Percentiles rank a stretch among this genome's conserved stretches.
Evolutionary conservation across 2,113 vertebrate genomes (phyloP).

Genomic region (Lamprotornis superbus): DNA sequence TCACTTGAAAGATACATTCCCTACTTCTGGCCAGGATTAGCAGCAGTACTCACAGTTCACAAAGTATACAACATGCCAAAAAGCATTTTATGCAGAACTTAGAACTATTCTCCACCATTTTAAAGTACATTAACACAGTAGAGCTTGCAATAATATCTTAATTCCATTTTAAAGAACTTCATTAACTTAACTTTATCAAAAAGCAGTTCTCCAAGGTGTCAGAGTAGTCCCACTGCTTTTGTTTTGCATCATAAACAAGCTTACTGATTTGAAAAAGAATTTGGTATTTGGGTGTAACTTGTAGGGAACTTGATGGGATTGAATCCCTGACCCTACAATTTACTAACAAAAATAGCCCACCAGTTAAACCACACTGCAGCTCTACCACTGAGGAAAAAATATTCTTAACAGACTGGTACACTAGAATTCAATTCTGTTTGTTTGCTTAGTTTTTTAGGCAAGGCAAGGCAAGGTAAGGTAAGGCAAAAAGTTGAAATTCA

Average conservation of each 20-base stretch:
- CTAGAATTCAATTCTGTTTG: background rate
- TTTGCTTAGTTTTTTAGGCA: background rate
- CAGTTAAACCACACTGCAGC: background rate
- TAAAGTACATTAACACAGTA: background rate
- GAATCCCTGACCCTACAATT: conserved; percentile 56
- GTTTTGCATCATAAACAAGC: background rate
- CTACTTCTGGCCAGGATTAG: background rate
- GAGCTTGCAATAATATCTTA: background rate
- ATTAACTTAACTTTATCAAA: background rate
- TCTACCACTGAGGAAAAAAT: background rate
- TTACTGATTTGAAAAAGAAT: background rate
- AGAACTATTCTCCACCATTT: background rate
- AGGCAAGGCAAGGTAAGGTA: background rate
- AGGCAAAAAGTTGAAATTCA: background rate
- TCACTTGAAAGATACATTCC: background rate
- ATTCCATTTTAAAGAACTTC: background rate
- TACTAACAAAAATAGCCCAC: conserved; percentile 53
- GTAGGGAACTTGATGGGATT: background rate
- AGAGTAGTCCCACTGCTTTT: background rate
- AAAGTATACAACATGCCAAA: background rate
- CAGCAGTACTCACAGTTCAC: background rate
- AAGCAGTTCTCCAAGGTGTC: background rate
- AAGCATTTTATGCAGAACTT: background rate
- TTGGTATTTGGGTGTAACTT: conserved; percentile 15
- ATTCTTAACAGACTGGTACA: background rate